These are phyloP conservation scores for Drosophila aldrichi DNA, from an alignment of 2,888 invertebrate species.

Conservation along the genomic window DNA sequence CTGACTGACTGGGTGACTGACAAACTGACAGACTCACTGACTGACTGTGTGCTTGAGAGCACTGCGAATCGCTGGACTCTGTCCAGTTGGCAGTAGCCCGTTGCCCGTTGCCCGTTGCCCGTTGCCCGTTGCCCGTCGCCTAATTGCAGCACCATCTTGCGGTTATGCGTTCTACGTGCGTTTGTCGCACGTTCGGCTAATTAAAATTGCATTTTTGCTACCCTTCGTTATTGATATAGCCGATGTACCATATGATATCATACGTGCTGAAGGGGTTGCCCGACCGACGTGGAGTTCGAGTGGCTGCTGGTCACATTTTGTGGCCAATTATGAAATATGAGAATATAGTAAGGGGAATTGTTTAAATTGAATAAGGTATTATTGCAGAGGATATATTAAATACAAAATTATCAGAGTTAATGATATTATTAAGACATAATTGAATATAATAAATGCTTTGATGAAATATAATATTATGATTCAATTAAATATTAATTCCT, in stretches of 20 bases:
- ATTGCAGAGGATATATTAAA: neutral
- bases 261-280: constrained; percentile 18
- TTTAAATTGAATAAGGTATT: neutral
- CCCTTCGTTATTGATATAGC: constrained; percentile 54
- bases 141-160: constrained; percentile 77
- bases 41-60: neutral
- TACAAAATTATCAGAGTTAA: neutral
- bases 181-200: constrained; percentile 74
- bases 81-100: no score
- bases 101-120: no score
- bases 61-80: no score
- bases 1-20: constrained; percentile 31
- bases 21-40: constrained; percentile 27
- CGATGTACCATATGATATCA: constrained; percentile 36
- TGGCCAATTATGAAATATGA: constrained; percentile 20
- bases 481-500: no score
- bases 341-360: neutral
- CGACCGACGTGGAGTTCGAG: neutral
- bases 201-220: constrained; percentile 76
- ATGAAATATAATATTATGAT: no score
- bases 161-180: constrained; percentile 75
- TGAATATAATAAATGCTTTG: no score
- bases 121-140: constrained; percentile 37
- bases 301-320: constrained; percentile 10
- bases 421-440: neutral